Evolutionary conservation across 2,113 vertebrate species (phyloP).

Genomic region (Atrichornis clamosus): DNA sequence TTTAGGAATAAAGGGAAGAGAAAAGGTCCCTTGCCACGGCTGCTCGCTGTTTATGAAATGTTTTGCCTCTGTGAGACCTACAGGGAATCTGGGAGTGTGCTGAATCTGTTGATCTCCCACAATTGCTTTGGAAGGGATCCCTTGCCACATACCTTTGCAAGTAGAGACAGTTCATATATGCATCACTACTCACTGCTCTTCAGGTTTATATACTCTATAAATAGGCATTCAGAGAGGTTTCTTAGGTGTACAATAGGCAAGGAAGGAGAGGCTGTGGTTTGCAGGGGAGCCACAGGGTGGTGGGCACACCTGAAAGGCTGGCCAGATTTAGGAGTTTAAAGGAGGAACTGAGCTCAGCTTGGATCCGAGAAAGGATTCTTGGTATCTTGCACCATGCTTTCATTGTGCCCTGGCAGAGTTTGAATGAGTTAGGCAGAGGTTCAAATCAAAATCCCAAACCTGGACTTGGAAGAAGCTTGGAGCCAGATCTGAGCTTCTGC

Average conservation of each 20-base stretch:
- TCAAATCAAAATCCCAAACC: slow-evolving; percentile 30
- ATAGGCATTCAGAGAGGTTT: background rate
- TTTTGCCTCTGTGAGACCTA: slow-evolving; percentile 19
- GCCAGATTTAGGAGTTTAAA: background rate
- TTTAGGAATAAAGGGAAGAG: slow-evolving; percentile 2
- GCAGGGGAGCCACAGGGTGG: background rate
- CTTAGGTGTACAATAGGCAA: background rate
- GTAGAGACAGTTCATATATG: background rate
- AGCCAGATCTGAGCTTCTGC: slow-evolving; percentile 43
- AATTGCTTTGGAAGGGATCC: background rate
- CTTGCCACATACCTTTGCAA: background rate
- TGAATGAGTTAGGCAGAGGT: slow-evolving; percentile 6
- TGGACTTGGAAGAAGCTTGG: background rate
- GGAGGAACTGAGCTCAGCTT: background rate
- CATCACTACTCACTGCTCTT: background rate
- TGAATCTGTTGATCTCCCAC: slow-evolving; percentile 11
- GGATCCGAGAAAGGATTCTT: background rate
- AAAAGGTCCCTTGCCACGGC: slow-evolving; percentile 24
- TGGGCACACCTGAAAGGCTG: background rate
- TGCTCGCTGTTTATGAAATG: slow-evolving; percentile 17
- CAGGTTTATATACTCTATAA: background rate
- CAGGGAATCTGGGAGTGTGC: background rate
- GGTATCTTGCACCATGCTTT: background rate
- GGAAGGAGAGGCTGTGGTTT: background rate
- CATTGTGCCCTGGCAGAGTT: slow-evolving; percentile 9